phyloP scores from a whole-genome alignment of 2,113 vertebrate species.

The Cranoglanis bouderius region DNA sequence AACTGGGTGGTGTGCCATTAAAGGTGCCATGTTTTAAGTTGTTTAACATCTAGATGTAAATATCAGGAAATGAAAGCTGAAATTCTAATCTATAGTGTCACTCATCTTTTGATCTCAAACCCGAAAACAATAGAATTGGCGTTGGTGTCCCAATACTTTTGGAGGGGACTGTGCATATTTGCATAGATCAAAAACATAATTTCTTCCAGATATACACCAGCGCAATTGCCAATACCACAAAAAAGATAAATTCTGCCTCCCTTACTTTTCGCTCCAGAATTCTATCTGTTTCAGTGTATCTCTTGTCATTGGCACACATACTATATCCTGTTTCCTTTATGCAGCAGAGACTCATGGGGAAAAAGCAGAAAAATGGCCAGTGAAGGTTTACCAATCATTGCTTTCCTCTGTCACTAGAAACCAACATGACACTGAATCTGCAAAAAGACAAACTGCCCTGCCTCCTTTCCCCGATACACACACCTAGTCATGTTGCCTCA shows the following conservation, averaged over 20 bases:
- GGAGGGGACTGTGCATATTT: background rate
- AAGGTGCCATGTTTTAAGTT: no score
- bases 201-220: background rate
- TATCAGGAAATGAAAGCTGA: no score
- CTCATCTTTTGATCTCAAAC: no score
- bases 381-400: conserved; percentile 66
- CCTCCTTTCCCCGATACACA: background rate
- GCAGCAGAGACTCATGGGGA: conserved; percentile 17
- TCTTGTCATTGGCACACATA: background rate
- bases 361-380: conserved; percentile 63
- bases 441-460: conserved; percentile 19
- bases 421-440: conserved; percentile 56
- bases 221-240: background rate
- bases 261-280: background rate
- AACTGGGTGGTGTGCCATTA: no score
- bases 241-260: background rate
- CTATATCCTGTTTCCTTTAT: conserved; percentile 36
- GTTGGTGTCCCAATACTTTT: no score
- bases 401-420: conserved; percentile 65
- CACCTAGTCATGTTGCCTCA: background rate
- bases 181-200: background rate
- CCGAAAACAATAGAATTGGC: no score
- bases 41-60: no score
- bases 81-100: no score
- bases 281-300: background rate